These are phyloP conservation scores for Kryptolebias ocellatus DNA, from an alignment of 2,797 vertebrate genomes.

Conservation along the genomic window DNA sequence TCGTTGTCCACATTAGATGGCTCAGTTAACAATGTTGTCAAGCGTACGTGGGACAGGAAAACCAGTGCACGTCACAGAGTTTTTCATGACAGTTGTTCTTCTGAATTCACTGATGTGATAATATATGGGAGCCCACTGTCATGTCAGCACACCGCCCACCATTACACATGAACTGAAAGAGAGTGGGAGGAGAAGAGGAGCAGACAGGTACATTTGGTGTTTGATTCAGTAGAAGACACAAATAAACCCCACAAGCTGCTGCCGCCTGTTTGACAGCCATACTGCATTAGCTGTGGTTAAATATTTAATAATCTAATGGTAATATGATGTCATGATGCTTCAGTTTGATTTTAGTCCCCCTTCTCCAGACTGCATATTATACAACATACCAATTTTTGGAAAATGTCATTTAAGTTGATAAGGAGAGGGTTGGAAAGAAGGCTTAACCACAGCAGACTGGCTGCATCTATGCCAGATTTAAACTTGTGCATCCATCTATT, in stretches of 20 bases:
- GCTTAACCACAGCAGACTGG: conserved; percentile 33
- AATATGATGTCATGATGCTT: conserved; percentile 46
- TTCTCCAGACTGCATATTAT: conserved; percentile 11
- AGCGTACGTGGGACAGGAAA: conserved; percentile 3
- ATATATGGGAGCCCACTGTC: conserved; percentile 19
- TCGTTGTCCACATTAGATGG: conserved; percentile 1
- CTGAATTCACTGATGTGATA: conserved; percentile 7
- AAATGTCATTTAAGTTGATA: conserved; percentile 9
- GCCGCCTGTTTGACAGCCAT: conserved; percentile 53
- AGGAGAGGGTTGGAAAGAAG: conserved; percentile 26
- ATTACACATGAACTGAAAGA: conserved; percentile 26
- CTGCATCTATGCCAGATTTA: conserved; percentile 43
- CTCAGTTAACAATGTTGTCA: conserved; percentile 7
- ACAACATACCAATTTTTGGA: conserved; percentile 15
- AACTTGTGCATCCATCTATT: conserved; percentile 21
- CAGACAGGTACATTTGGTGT: conserved; percentile 52
- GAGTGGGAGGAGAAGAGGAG: conserved; percentile 24
- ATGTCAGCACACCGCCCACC: conserved; percentile 11
- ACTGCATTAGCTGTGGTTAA: conserved; percentile 50
- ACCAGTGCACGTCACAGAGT: conserved; percentile 6
- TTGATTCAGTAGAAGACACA: conserved; percentile 49
- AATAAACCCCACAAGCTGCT: conserved; percentile 67
- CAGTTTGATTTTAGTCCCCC: conserved; percentile 25
- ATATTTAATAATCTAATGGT: conserved; percentile 56
- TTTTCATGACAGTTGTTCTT: conserved; percentile 5